phyloP scores from a whole-genome alignment of 2,888 invertebrate species.

The Leptinotarsa rubiginosa region DNA sequence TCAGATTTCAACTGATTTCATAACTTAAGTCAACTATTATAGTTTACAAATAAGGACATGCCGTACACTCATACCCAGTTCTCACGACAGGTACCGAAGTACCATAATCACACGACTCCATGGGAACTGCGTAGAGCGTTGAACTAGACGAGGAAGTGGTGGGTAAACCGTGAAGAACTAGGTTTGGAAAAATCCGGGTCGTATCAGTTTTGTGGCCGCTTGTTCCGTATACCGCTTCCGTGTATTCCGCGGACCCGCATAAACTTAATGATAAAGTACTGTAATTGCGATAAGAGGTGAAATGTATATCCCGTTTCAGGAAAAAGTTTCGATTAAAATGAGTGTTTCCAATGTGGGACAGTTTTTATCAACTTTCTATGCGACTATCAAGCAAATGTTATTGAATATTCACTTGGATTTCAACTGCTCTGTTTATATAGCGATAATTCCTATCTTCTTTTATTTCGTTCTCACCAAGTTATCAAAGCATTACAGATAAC shows the following conservation, averaged over 20 bases:
- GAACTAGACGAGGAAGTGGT: constrained; percentile 59
- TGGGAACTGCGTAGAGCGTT: constrained; percentile 50
- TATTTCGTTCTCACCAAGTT: neutral
- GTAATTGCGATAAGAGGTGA: constrained; percentile 13
- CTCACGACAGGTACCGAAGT: constrained; percentile 45
- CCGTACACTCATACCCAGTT: constrained; percentile 36
- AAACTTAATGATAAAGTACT: constrained; percentile 3
- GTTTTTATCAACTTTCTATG: constrained; percentile 11
- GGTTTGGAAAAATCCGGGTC: constrained; percentile 43
- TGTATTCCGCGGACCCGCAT: constrained; percentile 2
- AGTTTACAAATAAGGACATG: constrained; percentile 37
- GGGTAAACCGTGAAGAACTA: constrained; percentile 57
- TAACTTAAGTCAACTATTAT: constrained; percentile 25
- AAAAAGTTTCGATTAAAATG: neutral
- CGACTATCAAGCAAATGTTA: neutral
- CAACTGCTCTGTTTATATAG: neutral
- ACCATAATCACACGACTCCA: constrained; percentile 34
- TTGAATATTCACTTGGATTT: neutral
- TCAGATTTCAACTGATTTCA: constrained; percentile 25
- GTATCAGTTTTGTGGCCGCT: constrained; percentile 42
- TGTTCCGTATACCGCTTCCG: constrained; percentile 51
- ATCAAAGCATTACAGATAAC: neutral
- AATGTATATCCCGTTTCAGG: constrained; percentile 13
- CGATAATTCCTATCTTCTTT: too few species aligned
- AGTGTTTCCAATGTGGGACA: constrained; percentile 1